phyloP scores from a whole-genome alignment of 1,140 invertebrate species.

The Alviniconcha marisindica region DNA sequence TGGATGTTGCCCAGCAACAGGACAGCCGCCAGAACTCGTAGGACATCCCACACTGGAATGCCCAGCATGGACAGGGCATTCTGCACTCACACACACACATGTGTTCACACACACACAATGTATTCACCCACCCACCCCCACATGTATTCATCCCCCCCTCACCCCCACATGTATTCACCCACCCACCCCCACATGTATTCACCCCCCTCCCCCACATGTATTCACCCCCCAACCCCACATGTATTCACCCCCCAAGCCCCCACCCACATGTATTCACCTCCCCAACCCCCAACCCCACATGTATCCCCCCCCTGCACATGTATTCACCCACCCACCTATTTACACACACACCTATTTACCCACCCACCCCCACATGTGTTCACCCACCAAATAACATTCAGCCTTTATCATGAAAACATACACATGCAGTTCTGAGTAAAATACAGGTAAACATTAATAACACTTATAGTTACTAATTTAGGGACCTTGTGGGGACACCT shows the following conservation, averaged over 20 bases:
- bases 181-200: background rate
- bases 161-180: background rate
- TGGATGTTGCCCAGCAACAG: constrained; percentile 93
- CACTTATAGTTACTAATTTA: too few species aligned
- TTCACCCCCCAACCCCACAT: too few species aligned
- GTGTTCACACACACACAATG: background rate
- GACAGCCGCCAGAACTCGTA: constrained; percentile 92
- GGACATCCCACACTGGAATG: constrained; percentile 95
- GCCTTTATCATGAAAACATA: too few species aligned
- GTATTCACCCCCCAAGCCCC: too few species aligned
- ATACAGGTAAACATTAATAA: too few species aligned
- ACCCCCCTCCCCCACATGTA: background rate
- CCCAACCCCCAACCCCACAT: too few species aligned
- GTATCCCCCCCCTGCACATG: too few species aligned
- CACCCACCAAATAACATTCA: too few species aligned
- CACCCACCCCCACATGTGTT: background rate
- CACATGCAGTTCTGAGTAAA: too few species aligned
- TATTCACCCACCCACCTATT: background rate
- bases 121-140: background rate
- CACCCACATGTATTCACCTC: too few species aligned
- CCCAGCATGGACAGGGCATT: constrained; percentile 83
- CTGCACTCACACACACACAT: constrained; percentile 73
- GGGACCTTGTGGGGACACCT: too few species aligned
- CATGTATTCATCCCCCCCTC: background rate
- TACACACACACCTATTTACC: background rate